Conservation (phyloP, 1,140 invertebrate species). For the Cydia splendana region DNA sequence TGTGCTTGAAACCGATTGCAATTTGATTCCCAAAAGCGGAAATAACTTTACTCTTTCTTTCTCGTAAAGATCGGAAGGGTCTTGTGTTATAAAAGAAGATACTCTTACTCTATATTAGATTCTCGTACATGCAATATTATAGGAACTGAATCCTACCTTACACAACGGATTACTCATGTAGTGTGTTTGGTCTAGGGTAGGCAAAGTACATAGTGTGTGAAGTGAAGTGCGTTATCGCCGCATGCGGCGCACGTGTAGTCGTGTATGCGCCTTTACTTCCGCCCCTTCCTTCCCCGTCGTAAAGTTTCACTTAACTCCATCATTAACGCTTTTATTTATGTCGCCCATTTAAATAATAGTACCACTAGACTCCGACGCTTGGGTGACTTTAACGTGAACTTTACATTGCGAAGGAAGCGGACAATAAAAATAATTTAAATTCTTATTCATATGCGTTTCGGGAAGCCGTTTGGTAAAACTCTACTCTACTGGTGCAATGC, state of each 20-base stretch:
- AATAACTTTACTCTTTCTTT: too few species aligned
- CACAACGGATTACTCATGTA: background rate
- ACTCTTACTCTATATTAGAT: too few species aligned
- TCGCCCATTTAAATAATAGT: constrained; percentile 28
- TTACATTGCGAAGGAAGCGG: constrained; percentile 23
- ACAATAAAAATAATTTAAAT: constrained; percentile 18
- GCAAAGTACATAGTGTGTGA: too few species aligned
- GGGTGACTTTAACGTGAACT: constrained; percentile 27
- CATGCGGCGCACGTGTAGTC: constrained; percentile 62
- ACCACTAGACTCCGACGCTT: background rate
- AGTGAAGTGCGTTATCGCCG: constrained; percentile 58
- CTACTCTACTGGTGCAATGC: too few species aligned
- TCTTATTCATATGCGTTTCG: constrained; percentile 11
- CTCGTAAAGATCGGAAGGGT: too few species aligned
- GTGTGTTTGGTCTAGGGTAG: background rate
- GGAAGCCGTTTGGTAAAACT: too few species aligned
- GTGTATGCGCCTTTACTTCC: constrained; percentile 54
- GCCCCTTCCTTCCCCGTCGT: constrained; percentile 63
- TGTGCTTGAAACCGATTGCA: too few species aligned
- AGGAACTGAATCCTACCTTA: background rate
- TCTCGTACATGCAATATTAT: too few species aligned
- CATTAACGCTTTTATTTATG: constrained; percentile 32
- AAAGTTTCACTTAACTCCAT: constrained; percentile 64
- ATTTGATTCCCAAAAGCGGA: too few species aligned
- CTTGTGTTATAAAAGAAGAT: too few species aligned